Percentiles rank a stretch among this genome's conserved stretches.
Conservation (phyloP, 2,113 vertebrate species). For the Lepisosteus oculatus region DNA sequence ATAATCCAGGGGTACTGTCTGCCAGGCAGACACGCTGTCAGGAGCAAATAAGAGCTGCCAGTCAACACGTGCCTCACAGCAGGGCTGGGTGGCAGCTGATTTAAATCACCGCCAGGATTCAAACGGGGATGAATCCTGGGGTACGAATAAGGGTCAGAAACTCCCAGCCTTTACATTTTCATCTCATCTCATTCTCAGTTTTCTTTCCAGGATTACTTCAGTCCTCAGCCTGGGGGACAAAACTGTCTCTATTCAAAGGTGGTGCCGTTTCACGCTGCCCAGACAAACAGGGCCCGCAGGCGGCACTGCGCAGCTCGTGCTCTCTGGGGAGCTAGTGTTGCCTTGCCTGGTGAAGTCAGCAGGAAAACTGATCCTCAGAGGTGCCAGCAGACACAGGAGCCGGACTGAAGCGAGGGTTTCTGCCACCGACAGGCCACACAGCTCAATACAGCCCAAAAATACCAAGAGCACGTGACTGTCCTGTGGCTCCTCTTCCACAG, state of each 20-base stretch:
- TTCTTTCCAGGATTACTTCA: too few species aligned
- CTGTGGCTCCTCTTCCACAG: conserved; percentile 11
- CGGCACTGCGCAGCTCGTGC: neutral
- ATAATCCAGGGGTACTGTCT: neutral
- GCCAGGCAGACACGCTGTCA: neutral
- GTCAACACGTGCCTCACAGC: neutral
- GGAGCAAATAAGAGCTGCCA: conserved; percentile 3
- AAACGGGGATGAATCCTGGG: neutral
- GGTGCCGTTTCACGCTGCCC: too few species aligned
- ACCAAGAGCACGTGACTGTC: conserved; percentile 23
- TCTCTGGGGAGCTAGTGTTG: conserved; percentile 8
- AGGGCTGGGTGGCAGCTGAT: neutral
- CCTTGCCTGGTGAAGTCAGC: conserved; percentile 15
- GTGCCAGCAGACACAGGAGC: conserved; percentile 24
- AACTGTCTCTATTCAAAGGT: too few species aligned
- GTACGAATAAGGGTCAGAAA: neutral
- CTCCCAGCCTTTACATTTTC: conserved; percentile 6
- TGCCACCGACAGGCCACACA: conserved; percentile 15
- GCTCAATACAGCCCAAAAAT: conserved; percentile 37
- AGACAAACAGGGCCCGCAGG: conserved; percentile 1
- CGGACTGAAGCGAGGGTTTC: conserved; percentile 16
- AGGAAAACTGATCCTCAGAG: conserved; percentile 21
- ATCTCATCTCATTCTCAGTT: conserved; percentile 9
- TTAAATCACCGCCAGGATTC: neutral
- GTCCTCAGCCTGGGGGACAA: too few species aligned